Evolutionary conservation across 2,797 vertebrate species (phyloP).

Genomic region (Hypotaenidia philippensis): DNA sequence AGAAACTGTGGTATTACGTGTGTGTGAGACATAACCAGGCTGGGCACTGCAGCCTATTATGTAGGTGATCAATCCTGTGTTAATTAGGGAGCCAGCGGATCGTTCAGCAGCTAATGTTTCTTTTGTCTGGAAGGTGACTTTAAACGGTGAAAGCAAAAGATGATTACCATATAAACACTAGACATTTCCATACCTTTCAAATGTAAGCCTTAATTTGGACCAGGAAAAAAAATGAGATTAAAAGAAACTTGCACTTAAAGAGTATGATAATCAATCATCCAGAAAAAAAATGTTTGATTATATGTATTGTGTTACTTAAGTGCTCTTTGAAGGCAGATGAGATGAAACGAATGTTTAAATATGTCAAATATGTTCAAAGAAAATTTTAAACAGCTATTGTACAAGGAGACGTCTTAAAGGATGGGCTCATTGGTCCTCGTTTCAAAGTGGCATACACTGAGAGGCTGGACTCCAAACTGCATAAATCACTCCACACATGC

Average conservation of each 20-base stretch:
- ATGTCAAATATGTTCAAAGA: not conserved
- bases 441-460: not conserved
- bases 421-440: not conserved
- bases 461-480: not conserved
- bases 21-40: not conserved
- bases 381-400: constrained; percentile 16
- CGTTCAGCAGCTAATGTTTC: not conserved
- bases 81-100: constrained; percentile 29
- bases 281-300: constrained; percentile 28
- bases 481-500: not conserved
- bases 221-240: not conserved
- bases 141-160: not conserved
- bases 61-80: not conserved
- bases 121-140: constrained; percentile 29
- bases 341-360: constrained; percentile 6
- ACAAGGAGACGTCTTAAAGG: not conserved
- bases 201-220: not conserved
- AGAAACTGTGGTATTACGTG: not conserved
- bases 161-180: not conserved
- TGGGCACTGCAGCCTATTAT: not conserved
- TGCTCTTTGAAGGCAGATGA: constrained; percentile 34
- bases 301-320: constrained; percentile 33
- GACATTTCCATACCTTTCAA: not conserved
- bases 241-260: constrained; percentile 22
- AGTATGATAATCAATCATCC: not conserved